Evolutionary conservation across 2,888 invertebrate species (phyloP).

Genomic region (Sarcophaga rosellei): DNA sequence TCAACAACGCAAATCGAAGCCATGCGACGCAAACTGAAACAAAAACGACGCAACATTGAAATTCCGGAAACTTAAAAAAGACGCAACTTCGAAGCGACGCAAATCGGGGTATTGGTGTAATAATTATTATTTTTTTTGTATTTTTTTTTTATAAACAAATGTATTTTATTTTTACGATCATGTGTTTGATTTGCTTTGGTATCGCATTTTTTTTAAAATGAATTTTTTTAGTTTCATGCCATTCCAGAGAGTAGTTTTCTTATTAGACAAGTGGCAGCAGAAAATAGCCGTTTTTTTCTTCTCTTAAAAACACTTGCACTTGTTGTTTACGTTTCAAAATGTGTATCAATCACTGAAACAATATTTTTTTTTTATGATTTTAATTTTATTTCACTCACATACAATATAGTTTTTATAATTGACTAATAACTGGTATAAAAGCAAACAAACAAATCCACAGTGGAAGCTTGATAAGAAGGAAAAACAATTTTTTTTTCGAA

Average conservation of each 20-base stretch:
- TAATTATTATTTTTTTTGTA: not conserved
- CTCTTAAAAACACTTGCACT: constrained; percentile 63
- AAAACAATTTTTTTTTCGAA: not conserved
- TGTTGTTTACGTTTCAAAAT: constrained; percentile 56
- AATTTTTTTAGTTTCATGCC: too few species aligned
- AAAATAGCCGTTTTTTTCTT: not conserved
- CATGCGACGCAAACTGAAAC: too few species aligned
- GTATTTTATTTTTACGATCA: not conserved
- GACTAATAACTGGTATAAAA: constrained; percentile 43
- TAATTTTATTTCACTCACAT: not conserved
- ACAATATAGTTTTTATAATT: constrained; percentile 17
- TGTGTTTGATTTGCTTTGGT: not conserved
- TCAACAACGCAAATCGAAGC: too few species aligned
- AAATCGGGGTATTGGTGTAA: too few species aligned
- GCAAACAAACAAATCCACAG: not conserved
- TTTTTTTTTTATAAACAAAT: not conserved
- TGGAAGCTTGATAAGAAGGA: constrained; percentile 9
- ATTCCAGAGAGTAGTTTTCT: not conserved
- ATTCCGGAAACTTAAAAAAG: too few species aligned
- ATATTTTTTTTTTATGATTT: constrained; percentile 21
- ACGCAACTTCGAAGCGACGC: too few species aligned
- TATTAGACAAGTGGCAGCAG: constrained; percentile 18
- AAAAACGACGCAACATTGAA: too few species aligned
- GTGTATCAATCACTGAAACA: constrained; percentile 52
- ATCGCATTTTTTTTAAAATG: not conserved